Base-by-base conservation (phyloP, 2,888 invertebrate genomes). In the Platycheirus rosarum region DNA sequence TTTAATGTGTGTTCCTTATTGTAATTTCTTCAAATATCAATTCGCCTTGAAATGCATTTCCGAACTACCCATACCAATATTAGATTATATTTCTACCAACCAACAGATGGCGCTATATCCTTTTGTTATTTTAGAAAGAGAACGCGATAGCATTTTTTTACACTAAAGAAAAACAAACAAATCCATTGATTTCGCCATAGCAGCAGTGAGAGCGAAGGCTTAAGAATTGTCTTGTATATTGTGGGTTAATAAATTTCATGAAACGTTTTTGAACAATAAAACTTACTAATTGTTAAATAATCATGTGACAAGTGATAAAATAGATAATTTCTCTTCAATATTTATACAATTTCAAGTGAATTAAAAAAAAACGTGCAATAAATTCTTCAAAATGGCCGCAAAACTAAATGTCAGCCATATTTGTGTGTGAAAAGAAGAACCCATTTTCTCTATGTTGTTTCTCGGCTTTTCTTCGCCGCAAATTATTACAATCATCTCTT, bases 331-430 rank as follows among this genome's bases (percentile, higher is more conserved):
- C n/a, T n/a, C n/a, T n/a, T n/a, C n/a, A n/a, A n/a, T n/a, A n/a
- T n/a, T n/a, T n/a, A n/a, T n/a, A n/a, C n/a, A n/a, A n/a, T 42
- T n/a, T 32, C 4, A 32, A 55, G 18, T 29, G 53, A 53, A 35
- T 13, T 9, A 53, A 55, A 37, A 73, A 65, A 40, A 63, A 32
- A 55, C 55, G n/a, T 62, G 49, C 68, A 44, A 49, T 35, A 23
- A 60, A 66, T 68, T 48, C 3, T 20, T 49, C 82, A 82, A 82
- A 82, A 82, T 82, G 82, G 82, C 82, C 82, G 82, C 71, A 66
- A 57, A 23, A 23, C 40, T 57, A 37, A 60, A 32, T 46, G 57
- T 66, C 82, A 68, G 76, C 82, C 82, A 82, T 82, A 57, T 63
- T 82, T 77, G 66, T 44, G 49, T 66, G 77, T 55, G 55, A 77